Evolutionary conservation across 1,140 invertebrate genomes (phyloP).

Genomic region (Holcopasites calliopsidis): DNA sequence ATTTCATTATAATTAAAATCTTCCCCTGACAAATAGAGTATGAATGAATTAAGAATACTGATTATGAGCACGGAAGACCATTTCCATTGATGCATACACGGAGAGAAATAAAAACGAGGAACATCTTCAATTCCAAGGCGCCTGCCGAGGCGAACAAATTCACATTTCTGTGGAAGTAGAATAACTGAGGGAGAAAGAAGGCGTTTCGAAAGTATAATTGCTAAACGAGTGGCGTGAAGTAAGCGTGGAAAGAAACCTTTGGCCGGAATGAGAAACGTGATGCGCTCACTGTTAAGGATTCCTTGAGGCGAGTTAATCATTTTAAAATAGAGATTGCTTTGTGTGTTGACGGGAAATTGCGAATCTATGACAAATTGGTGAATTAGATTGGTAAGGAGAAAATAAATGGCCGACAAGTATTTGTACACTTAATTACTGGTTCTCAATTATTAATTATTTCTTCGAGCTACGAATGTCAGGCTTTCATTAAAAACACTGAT

Average conservation of each 20-base stretch:
- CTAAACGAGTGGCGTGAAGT: constrained; percentile 7
- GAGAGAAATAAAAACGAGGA: neutral
- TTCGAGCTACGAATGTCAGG: too few relatives aligned
- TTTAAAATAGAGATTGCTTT: neutral
- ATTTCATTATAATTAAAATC: constrained; percentile 67
- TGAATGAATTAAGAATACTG: constrained; percentile 55
- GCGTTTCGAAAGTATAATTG: constrained; percentile 22
- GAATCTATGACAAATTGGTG: neutral
- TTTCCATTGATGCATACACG: constrained; percentile 38
- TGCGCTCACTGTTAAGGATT: neutral
- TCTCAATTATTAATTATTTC: too few relatives aligned
- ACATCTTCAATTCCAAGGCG: neutral
- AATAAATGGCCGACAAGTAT: too few relatives aligned
- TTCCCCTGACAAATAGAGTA: constrained; percentile 40
- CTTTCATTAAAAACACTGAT: too few relatives aligned
- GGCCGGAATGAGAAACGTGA: neutral
- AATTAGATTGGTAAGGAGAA: too few relatives aligned
- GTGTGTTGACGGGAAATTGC: neutral
- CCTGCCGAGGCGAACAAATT: constrained; percentile 23
- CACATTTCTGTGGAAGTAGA: neutral
- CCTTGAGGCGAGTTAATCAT: neutral
- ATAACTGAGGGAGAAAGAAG: neutral
- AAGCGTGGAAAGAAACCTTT: constrained; percentile 8
- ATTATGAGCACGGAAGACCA: constrained; percentile 14
- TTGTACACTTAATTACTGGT: too few relatives aligned